A percentile compares a stretch with the other conserved stretches of the same genome.
phyloP scores from a whole-genome alignment of 2,888 invertebrate genomes.

The Copidosoma aretas region DNA sequence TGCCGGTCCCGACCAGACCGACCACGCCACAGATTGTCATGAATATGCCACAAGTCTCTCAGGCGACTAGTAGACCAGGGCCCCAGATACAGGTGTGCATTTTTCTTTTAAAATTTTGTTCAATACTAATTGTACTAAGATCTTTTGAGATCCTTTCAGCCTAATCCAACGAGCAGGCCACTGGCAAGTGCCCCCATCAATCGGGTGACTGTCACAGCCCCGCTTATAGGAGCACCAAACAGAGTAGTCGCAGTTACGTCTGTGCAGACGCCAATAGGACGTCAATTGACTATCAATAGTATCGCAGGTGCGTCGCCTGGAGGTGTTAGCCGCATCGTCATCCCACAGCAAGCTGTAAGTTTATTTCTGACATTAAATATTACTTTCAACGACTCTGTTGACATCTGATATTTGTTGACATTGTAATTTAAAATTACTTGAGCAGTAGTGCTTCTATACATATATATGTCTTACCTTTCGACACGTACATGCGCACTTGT shows the following conservation, averaged over 20 bases:
- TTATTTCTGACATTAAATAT: neutral
- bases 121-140: neutral
- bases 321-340: constrained; percentile 58
- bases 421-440: too few species aligned
- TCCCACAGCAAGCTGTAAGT: constrained; percentile 57
- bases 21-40: constrained; percentile 53
- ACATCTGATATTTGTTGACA: too few species aligned
- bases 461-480: too few species aligned
- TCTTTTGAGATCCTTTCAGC: constrained; percentile 43
- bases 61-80: constrained; percentile 50
- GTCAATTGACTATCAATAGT: constrained; percentile 55
- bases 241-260: constrained; percentile 55
- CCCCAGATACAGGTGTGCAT: constrained; percentile 57
- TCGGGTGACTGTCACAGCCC: constrained; percentile 57
- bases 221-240: constrained; percentile 55
- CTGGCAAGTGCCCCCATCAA: constrained; percentile 52
- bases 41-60: constrained; percentile 49
- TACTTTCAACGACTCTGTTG: too few species aligned
- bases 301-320: constrained; percentile 49
- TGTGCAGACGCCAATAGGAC: constrained; percentile 54
- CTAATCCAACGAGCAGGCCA: constrained; percentile 54
- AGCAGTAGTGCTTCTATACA: too few species aligned
- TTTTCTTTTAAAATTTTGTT: too few species aligned
- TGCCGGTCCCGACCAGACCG: constrained; percentile 54
- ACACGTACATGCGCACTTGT: too few species aligned